These are phyloP conservation scores for Phyllostomus hastatus DNA, from an alignment of 2,113 vertebrate genomes.

Conservation along the genomic window DNA sequence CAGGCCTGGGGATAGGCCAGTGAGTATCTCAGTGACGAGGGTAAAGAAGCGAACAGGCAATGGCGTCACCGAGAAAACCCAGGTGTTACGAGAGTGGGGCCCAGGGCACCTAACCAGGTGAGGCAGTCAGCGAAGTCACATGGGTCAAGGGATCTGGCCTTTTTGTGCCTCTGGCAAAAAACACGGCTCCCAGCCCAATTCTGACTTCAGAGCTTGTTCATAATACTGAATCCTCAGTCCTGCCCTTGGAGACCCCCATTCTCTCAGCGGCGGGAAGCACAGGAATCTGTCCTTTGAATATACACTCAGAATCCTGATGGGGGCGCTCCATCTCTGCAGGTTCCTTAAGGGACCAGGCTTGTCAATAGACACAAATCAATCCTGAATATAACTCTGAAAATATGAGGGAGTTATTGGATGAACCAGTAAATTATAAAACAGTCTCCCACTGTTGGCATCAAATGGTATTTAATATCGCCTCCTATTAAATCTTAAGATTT, in stretches of 20 bases:
- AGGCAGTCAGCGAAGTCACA: not conserved
- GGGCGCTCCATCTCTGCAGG: not conserved
- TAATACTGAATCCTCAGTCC: not conserved
- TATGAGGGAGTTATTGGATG: not conserved
- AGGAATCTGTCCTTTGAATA: not conserved
- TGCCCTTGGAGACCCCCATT: not conserved
- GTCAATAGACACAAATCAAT: not conserved
- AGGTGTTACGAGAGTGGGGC: rapidly evolving
- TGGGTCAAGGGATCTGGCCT: not conserved
- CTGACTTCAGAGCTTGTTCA: not conserved
- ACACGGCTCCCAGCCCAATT: not conserved
- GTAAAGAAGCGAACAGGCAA: not conserved
- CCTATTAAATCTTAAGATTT: not conserved
- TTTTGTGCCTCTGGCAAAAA: not conserved
- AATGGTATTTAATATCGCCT: not conserved
- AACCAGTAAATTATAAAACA: not conserved
- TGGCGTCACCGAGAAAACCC: not conserved
- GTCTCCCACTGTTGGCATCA: not conserved
- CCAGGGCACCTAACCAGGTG: rapidly evolving
- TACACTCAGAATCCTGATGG: not conserved
- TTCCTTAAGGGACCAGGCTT: not conserved
- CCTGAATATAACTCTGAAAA: not conserved
- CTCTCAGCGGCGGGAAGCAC: not conserved
- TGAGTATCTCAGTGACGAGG: not conserved
- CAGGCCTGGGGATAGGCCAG: not conserved